A percentile compares a stretch with the other conserved stretches of the same genome.
phyloP scores from a whole-genome alignment of 2,888 invertebrate species.

The Ectemnius continuus region DNA sequence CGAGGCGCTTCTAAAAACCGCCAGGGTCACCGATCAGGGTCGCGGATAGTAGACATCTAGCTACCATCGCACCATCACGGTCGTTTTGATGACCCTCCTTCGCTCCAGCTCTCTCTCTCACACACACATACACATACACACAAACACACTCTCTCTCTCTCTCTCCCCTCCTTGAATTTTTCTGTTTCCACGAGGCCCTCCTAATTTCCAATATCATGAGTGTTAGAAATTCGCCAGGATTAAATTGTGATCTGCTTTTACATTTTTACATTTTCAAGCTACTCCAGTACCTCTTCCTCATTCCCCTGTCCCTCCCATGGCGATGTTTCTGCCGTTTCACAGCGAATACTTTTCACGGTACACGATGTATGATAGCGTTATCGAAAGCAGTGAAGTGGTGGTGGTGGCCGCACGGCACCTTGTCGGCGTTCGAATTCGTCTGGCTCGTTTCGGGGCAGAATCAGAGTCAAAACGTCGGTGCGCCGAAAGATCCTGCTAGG shows the following conservation, averaged over 20 bases:
- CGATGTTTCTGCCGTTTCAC: not conserved
- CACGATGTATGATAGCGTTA: constrained; percentile 32
- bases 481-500: too few species aligned
- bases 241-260: not conserved
- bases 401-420: constrained; percentile 17
- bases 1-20: constrained; percentile 70
- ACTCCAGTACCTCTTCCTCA: not conserved
- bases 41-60: constrained; percentile 50
- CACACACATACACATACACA: too few species aligned
- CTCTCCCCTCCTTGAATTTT: constrained; percentile 8
- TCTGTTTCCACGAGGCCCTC: not conserved
- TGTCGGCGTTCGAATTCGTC: constrained; percentile 33
- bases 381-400: constrained; percentile 17
- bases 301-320: not conserved
- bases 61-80: constrained; percentile 48
- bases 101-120: constrained; percentile 36
- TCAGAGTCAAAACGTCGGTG: constrained; percentile 20
- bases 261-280: not conserved
- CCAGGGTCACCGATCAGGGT: constrained; percentile 51
- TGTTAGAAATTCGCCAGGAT: too few species aligned
- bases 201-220: not conserved
- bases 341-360: constrained; percentile 9
- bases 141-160: constrained; percentile 9
- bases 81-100: constrained; percentile 49
- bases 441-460: constrained; percentile 29